Evolutionary conservation across 2,797 vertebrate genomes (phyloP), one percentile per base, ranked within the genome.

Genomic region (Chromobotia macracanthus): DNA sequence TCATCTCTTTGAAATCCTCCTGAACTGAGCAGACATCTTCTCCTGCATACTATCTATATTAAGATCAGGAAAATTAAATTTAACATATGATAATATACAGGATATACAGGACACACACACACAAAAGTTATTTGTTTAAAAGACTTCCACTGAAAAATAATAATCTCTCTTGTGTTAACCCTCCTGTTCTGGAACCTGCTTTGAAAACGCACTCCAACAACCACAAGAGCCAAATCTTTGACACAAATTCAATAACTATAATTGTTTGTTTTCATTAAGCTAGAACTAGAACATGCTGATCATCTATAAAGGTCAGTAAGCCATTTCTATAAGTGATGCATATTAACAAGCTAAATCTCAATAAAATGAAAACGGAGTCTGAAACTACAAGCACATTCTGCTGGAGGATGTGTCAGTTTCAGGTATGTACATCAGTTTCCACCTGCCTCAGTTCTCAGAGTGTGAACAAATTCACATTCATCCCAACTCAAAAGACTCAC

Each of bases 311-410:
- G 75, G 58, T 41, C 56, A 75, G 65, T 18, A n/a, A 75, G 56
- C 19, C 65, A 41, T 68, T 69, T 69, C 41, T 67, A 51, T 63
- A 53, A 25, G 65, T 12, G 44, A 60, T 19, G 71, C 44, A 69
- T 75, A 70, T 65, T 82, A 82, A 82, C 81, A 72, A 71, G 58
- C 31, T 23, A 48, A 69, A 72, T 73, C 64, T 63, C 58, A 65
- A 5, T 70, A 11, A 35, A 19, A 28, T 35, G 5, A 51, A 51
- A 23, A 38, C 12, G 11, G 31, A 58, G 18, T 11, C 19, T 41
- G 3, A 46, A 5, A 7, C 41, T 15, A 4, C 13, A 41, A 23
- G 23, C 13, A 4, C 13, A 0, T 0, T 71, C 35, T 35, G 7
- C 12, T 21, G 0, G 6, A 55, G 38, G 38, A 9, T 9, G 38